A percentile compares a stretch with the other conserved stretches of the same genome.
Evolutionary conservation across 2,113 vertebrate genomes (phyloP).

Genomic region (Eolophus roseicapilla): DNA sequence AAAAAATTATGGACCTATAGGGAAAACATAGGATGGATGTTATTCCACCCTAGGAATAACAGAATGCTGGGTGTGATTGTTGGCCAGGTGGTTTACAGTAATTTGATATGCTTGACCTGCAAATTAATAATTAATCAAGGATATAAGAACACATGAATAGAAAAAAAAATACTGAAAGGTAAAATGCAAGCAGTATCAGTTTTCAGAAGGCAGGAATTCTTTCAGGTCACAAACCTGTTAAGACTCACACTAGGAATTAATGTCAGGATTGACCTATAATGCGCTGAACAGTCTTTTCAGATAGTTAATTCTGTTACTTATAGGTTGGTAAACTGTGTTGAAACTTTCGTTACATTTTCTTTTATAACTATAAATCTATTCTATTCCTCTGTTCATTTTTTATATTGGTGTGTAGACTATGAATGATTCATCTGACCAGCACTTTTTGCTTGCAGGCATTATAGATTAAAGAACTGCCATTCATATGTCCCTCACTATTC

Average conservation of each 20-base stretch:
- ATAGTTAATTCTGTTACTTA: not conserved
- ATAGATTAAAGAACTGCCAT: not conserved
- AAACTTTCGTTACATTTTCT: not conserved
- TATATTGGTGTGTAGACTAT: not conserved
- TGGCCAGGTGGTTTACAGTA: not conserved
- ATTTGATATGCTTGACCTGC: not conserved
- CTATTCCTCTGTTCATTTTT: not conserved
- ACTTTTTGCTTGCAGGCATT: not conserved
- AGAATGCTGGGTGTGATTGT: not conserved
- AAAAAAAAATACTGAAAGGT: not conserved
- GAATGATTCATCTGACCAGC: not conserved
- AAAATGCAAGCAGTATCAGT: not conserved
- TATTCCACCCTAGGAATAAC: not conserved
- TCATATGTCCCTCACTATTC: not conserved
- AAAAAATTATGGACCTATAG: not conserved
- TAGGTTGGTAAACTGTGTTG: not conserved
- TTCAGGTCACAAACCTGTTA: not conserved
- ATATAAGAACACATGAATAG: not conserved
- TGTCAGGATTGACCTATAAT: not conserved
- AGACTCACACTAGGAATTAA: not conserved
- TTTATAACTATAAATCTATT: not conserved
- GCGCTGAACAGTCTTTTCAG: not conserved
- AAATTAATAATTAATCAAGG: not conserved
- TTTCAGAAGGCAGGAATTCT: not conserved
- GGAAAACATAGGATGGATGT: not conserved